Conservation (phyloP, 2,888 invertebrate genomes). For the Mesorhabditis sp. region DNA sequence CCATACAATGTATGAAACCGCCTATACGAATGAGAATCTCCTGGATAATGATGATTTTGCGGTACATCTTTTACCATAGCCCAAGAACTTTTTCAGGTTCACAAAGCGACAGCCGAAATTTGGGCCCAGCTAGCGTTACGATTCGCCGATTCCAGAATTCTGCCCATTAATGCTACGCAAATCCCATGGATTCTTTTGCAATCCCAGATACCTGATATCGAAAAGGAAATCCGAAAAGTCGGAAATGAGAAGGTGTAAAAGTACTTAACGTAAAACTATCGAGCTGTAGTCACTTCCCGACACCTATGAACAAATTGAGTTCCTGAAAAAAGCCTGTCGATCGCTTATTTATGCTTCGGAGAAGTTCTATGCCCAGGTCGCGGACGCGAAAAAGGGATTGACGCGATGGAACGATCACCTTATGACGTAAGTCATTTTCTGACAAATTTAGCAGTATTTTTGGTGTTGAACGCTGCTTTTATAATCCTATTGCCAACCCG, state of each 20-base stretch:
- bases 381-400: neutral
- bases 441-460: too few relatives aligned
- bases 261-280: neutral
- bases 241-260: neutral
- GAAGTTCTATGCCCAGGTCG: neutral
- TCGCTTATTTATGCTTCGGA: neutral
- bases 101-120: constrained; percentile 56
- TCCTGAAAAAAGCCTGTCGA: neutral
- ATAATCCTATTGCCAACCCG: constrained; percentile 58
- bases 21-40: constrained; percentile 49
- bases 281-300: neutral
- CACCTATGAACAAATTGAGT: neutral
- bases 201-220: neutral
- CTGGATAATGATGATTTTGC: constrained; percentile 38
- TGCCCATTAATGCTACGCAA: constrained; percentile 59
- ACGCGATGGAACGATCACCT: neutral
- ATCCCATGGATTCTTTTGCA: neutral
- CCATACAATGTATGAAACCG: constrained; percentile 55
- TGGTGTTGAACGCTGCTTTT: constrained; percentile 58
- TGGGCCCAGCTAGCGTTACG: constrained; percentile 58
- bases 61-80: constrained; percentile 3
- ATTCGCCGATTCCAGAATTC: constrained; percentile 59
- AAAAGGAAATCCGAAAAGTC: neutral
- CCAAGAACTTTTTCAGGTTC: constrained; percentile 44
- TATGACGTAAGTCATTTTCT: neutral